Percentiles rank a stretch among this genome's conserved stretches.
phyloP scores from a whole-genome alignment of 2,888 invertebrate species.

The Spodoptera littoralis region DNA sequence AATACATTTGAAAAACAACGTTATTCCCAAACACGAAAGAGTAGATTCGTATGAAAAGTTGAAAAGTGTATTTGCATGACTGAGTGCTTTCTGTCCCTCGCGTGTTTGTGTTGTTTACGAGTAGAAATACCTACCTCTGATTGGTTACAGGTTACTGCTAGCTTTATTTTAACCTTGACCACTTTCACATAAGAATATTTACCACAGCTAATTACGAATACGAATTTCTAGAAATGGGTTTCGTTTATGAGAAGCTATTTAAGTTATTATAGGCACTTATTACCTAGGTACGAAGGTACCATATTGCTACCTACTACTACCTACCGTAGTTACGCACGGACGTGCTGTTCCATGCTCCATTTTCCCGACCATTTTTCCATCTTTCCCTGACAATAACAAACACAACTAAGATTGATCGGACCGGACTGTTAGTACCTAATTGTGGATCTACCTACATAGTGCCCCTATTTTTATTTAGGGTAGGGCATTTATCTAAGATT shows the following conservation, averaged over 20 bases:
- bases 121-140: conserved; percentile 20
- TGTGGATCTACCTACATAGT: no score
- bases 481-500: no score
- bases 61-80: conserved; percentile 28
- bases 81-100: conserved; percentile 27
- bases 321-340: no score
- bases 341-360: no score
- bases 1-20: conserved; percentile 3
- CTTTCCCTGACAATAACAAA: no score
- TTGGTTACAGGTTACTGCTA: conserved; percentile 4
- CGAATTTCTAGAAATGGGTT: conserved; percentile 28
- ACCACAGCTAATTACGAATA: conserved; percentile 47
- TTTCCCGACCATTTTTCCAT: no score
- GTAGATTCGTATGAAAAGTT: conserved; percentile 12
- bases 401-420: no score
- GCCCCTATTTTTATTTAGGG: no score
- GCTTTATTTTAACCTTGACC: conserved; percentile 42
- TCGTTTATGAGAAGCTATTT: conserved; percentile 9
- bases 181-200: conserved; percentile 23
- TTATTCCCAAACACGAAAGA: conserved; percentile 1
- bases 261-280: not conserved
- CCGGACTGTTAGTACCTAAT: no score
- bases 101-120: conserved; percentile 29
- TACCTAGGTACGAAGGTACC: no score
- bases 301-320: no score